phyloP scores from a whole-genome alignment of 2,888 invertebrate genomes.

The Herminia tarsipennalis region DNA sequence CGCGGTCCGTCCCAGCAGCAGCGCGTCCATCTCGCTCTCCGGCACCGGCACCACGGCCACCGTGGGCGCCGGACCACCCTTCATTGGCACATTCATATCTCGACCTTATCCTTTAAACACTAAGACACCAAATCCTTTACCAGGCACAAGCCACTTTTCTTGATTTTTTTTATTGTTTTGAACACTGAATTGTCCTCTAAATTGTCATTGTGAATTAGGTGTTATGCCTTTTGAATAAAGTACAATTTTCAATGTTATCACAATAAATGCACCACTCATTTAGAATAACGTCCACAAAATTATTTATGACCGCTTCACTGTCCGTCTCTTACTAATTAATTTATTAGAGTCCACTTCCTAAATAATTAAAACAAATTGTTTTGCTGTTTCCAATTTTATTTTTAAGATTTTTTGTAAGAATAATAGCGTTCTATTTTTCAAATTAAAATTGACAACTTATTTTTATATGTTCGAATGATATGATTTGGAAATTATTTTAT shows the following conservation, averaged over 20 bases:
- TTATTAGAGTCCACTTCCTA: slow-evolving; percentile 8
- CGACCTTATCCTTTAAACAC: slow-evolving; percentile 9
- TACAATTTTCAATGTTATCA: slow-evolving; percentile 36
- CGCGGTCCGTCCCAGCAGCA: slow-evolving; percentile 91
- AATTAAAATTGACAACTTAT: slow-evolving; percentile 27
- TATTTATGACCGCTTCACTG: slow-evolving; percentile 26
- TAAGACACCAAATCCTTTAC: slow-evolving; percentile 19
- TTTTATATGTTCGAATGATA: slow-evolving; percentile 33
- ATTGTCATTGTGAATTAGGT: slow-evolving; percentile 9
- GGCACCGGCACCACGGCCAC: slow-evolving; percentile 87
- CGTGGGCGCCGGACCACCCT: slow-evolving; percentile 80
- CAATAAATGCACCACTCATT: slow-evolving; percentile 46
- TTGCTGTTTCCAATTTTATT: slow-evolving; percentile 10
- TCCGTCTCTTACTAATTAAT: slow-evolving; percentile 12
- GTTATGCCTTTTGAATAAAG: slow-evolving; percentile 11
- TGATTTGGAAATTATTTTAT: slow-evolving; percentile 27
- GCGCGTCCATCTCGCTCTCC: slow-evolving; percentile 92
- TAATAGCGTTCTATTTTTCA: slow-evolving; percentile 1
- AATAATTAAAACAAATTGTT: slow-evolving; percentile 12
- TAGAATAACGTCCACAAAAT: slow-evolving; percentile 39
- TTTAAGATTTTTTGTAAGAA: too few relatives aligned
- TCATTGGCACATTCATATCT: slow-evolving; percentile 70
- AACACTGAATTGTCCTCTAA: slow-evolving; percentile 10
- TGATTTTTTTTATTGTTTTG: slow-evolving; percentile 7
- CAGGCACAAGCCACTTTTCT: neutral